Conservation (phyloP, 2,888 invertebrate species). For the Tachina fera region DNA sequence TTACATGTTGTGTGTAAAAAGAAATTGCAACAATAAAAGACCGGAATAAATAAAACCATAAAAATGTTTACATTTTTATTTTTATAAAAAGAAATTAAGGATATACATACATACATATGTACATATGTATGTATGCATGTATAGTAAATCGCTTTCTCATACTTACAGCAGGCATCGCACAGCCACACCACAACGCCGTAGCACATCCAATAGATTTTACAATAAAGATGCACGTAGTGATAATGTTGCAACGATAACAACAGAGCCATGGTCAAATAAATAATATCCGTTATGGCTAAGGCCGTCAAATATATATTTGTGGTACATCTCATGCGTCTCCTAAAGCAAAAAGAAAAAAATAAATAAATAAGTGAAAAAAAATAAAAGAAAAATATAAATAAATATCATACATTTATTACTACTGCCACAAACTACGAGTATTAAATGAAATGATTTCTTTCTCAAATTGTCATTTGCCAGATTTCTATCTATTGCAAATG, state of each 20-base stretch:
- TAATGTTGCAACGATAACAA: conserved; percentile 86
- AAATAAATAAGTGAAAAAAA: background rate
- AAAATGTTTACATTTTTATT: conserved; percentile 51
- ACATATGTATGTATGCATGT: too few species aligned
- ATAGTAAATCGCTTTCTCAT: conserved; percentile 31
- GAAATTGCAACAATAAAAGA: conserved; percentile 41
- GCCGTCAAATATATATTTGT: conserved; percentile 90
- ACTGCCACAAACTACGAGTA: background rate
- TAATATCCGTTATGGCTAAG: conserved; percentile 88
- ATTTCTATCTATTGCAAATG: conserved; percentile 30
- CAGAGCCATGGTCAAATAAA: conserved; percentile 87
- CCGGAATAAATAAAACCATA: conserved; percentile 69
- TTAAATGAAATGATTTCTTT: background rate
- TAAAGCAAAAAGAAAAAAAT: conserved; percentile 73
- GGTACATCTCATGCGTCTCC: conserved; percentile 88
- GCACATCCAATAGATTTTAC: conserved; percentile 85
- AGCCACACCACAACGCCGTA: conserved; percentile 86
- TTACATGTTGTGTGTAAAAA: conserved; percentile 30
- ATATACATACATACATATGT: too few species aligned
- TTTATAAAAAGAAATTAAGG: conserved; percentile 39
- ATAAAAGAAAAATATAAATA: background rate
- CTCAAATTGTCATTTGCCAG: conserved; percentile 34
- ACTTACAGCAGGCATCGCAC: conserved; percentile 87
- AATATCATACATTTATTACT: conserved; percentile 30
- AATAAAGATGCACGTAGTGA: conserved; percentile 83